These are phyloP conservation scores for Seira musarum DNA, from an alignment of 2,888 invertebrate genomes.

Conservation along the genomic window DNA sequence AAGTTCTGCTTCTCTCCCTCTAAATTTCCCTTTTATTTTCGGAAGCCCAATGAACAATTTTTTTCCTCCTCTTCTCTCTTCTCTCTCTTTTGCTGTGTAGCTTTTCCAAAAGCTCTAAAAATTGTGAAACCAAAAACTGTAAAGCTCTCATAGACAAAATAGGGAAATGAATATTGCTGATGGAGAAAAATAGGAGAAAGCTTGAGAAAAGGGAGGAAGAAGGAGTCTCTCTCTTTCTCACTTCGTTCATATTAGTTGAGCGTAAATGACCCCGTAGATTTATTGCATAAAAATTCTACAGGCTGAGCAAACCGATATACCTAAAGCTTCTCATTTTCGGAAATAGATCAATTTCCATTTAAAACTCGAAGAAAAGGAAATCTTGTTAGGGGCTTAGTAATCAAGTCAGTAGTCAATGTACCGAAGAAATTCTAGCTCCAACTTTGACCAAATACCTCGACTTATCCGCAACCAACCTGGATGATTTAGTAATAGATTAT, in stretches of 20 bases:
- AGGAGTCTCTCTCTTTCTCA: constrained; percentile 20
- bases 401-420: too few species aligned
- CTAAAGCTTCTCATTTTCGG: too few species aligned
- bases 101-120: constrained; percentile 10
- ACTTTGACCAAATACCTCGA: too few species aligned
- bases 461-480: too few species aligned
- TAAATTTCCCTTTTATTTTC: neutral
- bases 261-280: constrained; percentile 64
- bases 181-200: constrained; percentile 3
- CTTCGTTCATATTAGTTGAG: constrained; percentile 59
- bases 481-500: too few species aligned
- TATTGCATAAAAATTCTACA: constrained; percentile 47
- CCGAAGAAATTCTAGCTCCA: too few species aligned
- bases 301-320: too few species aligned
- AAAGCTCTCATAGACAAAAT: constrained; percentile 7
- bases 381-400: too few species aligned
- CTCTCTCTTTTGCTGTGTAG: neutral
- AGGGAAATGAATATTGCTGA: neutral
- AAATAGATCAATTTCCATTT: too few species aligned
- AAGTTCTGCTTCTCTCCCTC: constrained; percentile 16
- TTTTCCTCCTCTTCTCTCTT: too few species aligned
- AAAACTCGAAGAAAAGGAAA: too few species aligned
- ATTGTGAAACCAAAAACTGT: neutral
- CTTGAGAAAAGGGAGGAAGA: constrained; percentile 50
- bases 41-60: constrained; percentile 12